These are phyloP conservation scores for Brachyopa scutellaris DNA, from an alignment of 2,888 invertebrate genomes.

Conservation along the genomic window DNA sequence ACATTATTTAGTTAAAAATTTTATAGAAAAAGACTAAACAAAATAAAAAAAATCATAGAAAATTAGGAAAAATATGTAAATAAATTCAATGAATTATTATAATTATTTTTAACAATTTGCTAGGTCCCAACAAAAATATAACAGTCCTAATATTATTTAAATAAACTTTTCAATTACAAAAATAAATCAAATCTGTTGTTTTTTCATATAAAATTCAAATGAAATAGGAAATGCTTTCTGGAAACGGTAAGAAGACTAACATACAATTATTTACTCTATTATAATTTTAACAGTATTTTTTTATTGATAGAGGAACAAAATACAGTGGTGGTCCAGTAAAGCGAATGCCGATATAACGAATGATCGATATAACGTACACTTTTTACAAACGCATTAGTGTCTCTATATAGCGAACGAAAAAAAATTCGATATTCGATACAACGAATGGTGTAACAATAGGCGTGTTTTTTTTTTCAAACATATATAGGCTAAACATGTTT, in stretches of 20 bases:
- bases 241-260: constrained; percentile 18
- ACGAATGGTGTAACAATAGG: no score
- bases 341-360: no score
- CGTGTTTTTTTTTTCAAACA: no score
- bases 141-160: constrained; percentile 16
- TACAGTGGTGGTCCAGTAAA: no score
- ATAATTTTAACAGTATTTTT: constrained; percentile 53
- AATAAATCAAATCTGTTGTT: constrained; percentile 20
- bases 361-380: no score
- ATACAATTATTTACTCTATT: constrained; percentile 47
- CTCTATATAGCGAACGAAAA: no score
- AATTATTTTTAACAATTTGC: constrained; percentile 46
- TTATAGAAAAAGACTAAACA: constrained; percentile 28
- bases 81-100: constrained; percentile 25
- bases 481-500: no score
- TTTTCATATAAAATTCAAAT: constrained; percentile 1
- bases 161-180: constrained; percentile 6
- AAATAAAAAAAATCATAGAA: constrained; percentile 9
- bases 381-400: no score
- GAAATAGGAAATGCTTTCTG: neutral
- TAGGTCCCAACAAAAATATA: constrained; percentile 47
- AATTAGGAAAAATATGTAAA: constrained; percentile 15
- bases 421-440: no score
- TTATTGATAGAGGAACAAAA: constrained; percentile 44
- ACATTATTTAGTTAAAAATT: constrained; percentile 14